Conservation (phyloP, 2,797 vertebrate species). For the Hipposideros larvatus region DNA sequence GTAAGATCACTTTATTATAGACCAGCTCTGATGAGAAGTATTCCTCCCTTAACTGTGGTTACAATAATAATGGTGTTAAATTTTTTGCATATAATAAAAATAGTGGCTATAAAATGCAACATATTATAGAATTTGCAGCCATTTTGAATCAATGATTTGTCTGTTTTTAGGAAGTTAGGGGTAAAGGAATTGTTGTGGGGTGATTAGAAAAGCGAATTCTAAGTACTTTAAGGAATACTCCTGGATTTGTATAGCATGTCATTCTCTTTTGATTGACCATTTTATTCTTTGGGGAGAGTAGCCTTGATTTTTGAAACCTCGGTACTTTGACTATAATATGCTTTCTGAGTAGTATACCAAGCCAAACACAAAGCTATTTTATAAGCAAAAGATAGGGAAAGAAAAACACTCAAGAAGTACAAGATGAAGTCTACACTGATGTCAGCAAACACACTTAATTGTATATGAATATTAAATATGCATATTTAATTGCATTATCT, state of each 20-base stretch:
- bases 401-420: constrained; percentile 3
- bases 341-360: too few relatives aligned
- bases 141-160: not conserved
- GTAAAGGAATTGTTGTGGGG: not conserved
- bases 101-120: not conserved
- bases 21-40: constrained; percentile 2
- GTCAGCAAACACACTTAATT: not conserved
- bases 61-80: not conserved
- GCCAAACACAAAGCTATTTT: not conserved
- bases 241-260: not conserved
- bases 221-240: not conserved
- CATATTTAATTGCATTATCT: not conserved
- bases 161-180: not conserved
- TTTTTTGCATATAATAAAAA: not conserved
- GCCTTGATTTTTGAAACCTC: not conserved
- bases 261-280: not conserved
- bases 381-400: not conserved
- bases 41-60: not conserved
- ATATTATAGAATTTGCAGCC: not conserved
- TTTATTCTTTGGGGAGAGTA: not conserved
- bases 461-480: too few relatives aligned
- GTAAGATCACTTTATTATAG: not conserved
- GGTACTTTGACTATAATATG: not conserved
- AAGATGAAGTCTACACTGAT: not conserved
- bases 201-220: not conserved